Evolutionary conservation across 64 coral and sea anemone species (phyloP).

Genomic region (Montipora capricornis): DNA sequence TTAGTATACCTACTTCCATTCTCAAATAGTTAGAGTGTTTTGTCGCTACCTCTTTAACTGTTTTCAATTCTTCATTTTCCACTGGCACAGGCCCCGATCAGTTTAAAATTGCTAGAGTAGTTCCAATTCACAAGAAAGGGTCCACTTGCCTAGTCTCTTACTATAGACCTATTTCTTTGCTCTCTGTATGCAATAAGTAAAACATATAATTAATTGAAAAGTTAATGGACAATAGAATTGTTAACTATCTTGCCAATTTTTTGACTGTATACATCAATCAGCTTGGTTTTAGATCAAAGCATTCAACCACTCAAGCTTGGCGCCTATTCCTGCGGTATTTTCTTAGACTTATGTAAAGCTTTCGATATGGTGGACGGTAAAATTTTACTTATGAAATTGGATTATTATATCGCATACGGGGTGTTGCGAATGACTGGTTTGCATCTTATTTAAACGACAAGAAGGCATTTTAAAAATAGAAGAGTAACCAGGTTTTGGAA

Average conservation of each 20-base stretch:
- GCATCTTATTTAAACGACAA: too few relatives aligned
- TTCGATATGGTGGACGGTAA: slow-evolving; percentile 23
- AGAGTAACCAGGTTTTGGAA: too few relatives aligned
- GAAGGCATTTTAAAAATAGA: too few relatives aligned
- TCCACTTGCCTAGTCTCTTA: neutral
- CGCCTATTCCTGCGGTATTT: slow-evolving; percentile 45
- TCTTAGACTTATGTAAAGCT: slow-evolving; percentile 35
- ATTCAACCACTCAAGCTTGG: slow-evolving; percentile 32
- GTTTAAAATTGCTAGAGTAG: too few relatives aligned
- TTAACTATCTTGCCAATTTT: neutral
- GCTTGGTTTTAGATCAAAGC: slow-evolving; percentile 36
- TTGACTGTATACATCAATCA: neutral
- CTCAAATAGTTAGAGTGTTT: too few relatives aligned
- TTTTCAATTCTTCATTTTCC: slow-evolving; percentile 24
- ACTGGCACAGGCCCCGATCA: neutral
- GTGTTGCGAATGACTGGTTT: slow-evolving; percentile 21
- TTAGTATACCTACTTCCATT: too few relatives aligned
- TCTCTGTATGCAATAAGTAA: neutral
- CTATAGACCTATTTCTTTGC: slow-evolving; percentile 5
- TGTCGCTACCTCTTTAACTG: neutral
- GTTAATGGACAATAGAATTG: neutral
- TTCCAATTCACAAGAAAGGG: slow-evolving; percentile 11
- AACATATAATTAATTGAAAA: neutral
- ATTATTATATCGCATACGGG: neutral
- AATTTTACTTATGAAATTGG: slow-evolving; percentile 24